A percentile compares a stretch with the other conserved stretches of the same genome.
phyloP scores from a whole-genome alignment of 2,797 vertebrate genomes.

The Iguana delicatissima region DNA sequence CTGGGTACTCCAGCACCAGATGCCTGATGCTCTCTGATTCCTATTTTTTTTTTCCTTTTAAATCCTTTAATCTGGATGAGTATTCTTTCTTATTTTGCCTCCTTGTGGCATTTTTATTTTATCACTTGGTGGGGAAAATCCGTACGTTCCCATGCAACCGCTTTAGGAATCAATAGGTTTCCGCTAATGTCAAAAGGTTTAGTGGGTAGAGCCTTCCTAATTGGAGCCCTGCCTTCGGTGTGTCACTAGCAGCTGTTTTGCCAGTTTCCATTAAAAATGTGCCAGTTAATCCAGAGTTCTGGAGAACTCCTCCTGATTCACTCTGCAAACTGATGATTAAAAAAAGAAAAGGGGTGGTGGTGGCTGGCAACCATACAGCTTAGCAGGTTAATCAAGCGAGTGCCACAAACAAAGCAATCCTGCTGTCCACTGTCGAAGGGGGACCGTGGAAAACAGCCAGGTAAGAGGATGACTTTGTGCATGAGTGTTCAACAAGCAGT shows the following conservation, averaged over 20 bases:
- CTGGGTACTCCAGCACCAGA: not conserved
- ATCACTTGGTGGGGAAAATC: not conserved
- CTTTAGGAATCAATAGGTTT: not conserved
- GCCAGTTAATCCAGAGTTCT: accelerated
- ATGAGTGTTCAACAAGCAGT: not conserved
- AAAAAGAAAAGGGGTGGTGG: not conserved
- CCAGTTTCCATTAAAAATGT: not conserved
- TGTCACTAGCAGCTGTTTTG: not conserved
- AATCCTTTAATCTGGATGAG: too few species aligned
- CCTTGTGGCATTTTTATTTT: not conserved
- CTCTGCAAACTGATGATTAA: accelerated
- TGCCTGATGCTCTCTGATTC: not conserved
- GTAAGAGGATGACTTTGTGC: not conserved
- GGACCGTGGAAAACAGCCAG: not conserved
- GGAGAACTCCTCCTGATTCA: not conserved
- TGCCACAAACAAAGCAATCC: not conserved
- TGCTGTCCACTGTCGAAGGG: not conserved
- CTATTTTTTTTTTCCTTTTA: too few species aligned
- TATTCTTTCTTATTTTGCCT: not conserved
- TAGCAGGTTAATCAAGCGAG: not conserved
- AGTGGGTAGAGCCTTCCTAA: not conserved
- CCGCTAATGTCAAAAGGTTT: not conserved
- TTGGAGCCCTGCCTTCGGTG: not conserved
- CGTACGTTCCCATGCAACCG: not conserved
- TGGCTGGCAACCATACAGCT: accelerated